Evolutionary conservation across 2,797 vertebrate species (phyloP).

Genomic region (Limosa lapponica): DNA sequence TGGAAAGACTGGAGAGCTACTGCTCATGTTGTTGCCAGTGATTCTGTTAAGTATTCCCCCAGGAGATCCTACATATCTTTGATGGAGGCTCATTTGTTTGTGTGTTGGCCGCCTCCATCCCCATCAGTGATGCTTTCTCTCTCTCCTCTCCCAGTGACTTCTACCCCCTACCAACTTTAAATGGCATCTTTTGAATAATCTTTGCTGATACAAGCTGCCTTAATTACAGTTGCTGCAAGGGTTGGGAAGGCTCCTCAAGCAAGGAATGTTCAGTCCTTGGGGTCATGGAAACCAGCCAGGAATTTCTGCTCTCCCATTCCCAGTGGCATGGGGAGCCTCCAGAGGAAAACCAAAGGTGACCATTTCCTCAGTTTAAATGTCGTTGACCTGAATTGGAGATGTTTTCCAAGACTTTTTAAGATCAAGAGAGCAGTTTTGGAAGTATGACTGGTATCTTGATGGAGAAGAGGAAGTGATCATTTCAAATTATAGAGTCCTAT

Average conservation of each 20-base stretch:
- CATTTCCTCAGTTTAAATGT: constrained; percentile 60
- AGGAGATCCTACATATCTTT: neutral
- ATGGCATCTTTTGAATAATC: neutral
- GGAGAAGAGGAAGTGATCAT: neutral
- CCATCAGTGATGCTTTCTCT: neutral
- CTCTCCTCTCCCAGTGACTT: neutral
- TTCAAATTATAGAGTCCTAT: neutral
- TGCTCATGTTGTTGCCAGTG: neutral
- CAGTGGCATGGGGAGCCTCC: neutral
- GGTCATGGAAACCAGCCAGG: constrained; percentile 65
- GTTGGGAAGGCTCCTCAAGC: constrained; percentile 41
- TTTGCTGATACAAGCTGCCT: constrained; percentile 10
- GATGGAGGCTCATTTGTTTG: neutral
- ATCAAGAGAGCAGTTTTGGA: neutral
- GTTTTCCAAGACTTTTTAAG: constrained; percentile 34
- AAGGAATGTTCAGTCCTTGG: constrained; percentile 29
- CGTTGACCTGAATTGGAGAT: constrained; percentile 21
- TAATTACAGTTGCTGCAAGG: neutral
- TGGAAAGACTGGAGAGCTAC: neutral
- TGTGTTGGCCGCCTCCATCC: neutral
- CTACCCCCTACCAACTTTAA: neutral
- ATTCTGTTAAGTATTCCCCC: neutral
- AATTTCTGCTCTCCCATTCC: constrained; percentile 63
- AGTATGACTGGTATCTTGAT: neutral
- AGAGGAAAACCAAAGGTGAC: constrained; percentile 58